Conservation (phyloP, 2,113 vertebrate species). For the Apeltes quadracus region DNA sequence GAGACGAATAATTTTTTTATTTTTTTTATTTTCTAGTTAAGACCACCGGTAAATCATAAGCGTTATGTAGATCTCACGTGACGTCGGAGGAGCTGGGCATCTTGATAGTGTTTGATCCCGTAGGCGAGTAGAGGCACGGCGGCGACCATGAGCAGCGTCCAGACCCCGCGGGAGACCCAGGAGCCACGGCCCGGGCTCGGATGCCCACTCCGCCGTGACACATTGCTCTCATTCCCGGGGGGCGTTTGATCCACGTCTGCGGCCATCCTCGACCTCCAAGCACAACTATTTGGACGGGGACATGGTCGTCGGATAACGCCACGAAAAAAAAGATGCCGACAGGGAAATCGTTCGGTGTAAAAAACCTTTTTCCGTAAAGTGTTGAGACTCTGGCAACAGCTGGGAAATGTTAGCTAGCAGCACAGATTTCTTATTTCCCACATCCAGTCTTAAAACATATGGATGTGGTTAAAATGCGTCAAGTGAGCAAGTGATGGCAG, state of each 20-base stretch:
- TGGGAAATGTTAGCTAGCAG: constrained; percentile 29
- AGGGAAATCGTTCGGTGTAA: not conserved
- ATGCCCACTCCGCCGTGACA: constrained; percentile 16
- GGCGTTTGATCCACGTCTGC: constrained; percentile 77
- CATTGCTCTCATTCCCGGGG: constrained; percentile 23
- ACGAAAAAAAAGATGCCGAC: not conserved
- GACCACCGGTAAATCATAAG: not conserved
- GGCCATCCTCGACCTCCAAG: constrained; percentile 71
- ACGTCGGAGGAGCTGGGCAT: constrained; percentile 66
- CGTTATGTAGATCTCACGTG: constrained; percentile 72
- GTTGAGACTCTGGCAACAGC: constrained; percentile 1
- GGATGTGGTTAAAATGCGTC: constrained; percentile 12
- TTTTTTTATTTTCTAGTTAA: not conserved
- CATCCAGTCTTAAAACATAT: constrained; percentile 36
- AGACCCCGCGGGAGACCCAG: constrained; percentile 52
- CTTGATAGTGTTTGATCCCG: constrained; percentile 74
- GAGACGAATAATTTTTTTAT: not conserved
- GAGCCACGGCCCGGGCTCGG: constrained; percentile 35
- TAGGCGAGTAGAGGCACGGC: constrained; percentile 75
- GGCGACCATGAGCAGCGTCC: constrained; percentile 63
- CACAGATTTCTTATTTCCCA: constrained; percentile 49
- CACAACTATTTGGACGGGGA: constrained; percentile 40
- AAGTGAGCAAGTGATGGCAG: not conserved
- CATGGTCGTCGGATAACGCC: constrained; percentile 26
- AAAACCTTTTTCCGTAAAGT: constrained; percentile 7